Conservation (phyloP, 2,888 invertebrate species). For the Polyommatus icarus region DNA sequence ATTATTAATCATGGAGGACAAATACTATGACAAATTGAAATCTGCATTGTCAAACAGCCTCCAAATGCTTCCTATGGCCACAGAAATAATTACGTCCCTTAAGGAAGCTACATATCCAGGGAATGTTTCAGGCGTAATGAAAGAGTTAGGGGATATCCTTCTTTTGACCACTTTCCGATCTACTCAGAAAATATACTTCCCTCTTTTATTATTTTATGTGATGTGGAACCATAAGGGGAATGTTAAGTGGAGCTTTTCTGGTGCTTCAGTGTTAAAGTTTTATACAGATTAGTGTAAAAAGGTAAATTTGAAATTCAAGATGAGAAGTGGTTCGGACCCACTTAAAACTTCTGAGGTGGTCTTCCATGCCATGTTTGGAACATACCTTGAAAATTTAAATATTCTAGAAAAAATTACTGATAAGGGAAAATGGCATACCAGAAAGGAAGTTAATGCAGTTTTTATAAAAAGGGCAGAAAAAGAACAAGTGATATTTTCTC, state of each 20-base stretch:
- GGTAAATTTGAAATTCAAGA: slow-evolving; percentile 29
- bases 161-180: slow-evolving; percentile 42
- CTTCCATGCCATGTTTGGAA: slow-evolving; percentile 34
- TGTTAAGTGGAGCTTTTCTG: slow-evolving; percentile 30
- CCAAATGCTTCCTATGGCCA: slow-evolving; percentile 45
- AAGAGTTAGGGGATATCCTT: slow-evolving; percentile 44
- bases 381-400: too few relatives aligned
- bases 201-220: slow-evolving; percentile 33
- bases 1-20: too few relatives aligned
- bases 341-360: slow-evolving; percentile 39
- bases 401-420: too few relatives aligned
- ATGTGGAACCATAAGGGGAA: slow-evolving; percentile 26
- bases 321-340: slow-evolving; percentile 35
- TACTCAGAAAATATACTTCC: slow-evolving; percentile 43
- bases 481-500: too few relatives aligned
- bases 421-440: too few relatives aligned
- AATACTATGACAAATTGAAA: too few relatives aligned
- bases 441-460: too few relatives aligned
- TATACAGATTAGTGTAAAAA: too few relatives aligned
- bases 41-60: slow-evolving; percentile 40
- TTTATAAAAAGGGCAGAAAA: too few relatives aligned
- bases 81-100: slow-evolving; percentile 38
- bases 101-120: slow-evolving; percentile 43
- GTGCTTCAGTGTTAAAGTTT: slow-evolving; percentile 34
- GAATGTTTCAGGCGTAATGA: slow-evolving; percentile 41